Percentiles rank a stretch among this genome's conserved stretches.
Evolutionary conservation across 1,140 invertebrate genomes (phyloP).

Genomic region (Cepaea nemoralis): DNA sequence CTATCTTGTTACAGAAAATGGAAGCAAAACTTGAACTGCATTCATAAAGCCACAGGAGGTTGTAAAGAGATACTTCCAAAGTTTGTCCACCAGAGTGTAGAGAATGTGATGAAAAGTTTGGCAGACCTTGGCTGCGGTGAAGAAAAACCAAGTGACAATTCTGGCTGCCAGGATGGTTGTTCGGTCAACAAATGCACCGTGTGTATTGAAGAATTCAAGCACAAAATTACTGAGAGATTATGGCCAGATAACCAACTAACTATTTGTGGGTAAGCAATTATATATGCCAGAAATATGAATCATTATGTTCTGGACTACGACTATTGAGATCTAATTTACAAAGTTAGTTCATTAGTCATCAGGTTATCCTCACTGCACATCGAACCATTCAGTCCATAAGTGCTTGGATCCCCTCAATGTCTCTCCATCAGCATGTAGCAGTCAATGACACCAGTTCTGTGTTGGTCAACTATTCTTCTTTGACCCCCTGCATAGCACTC

Average conservation of each 20-base stretch:
- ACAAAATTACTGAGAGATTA: not conserved
- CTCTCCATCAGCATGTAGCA: no score
- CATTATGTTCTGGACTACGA: no score
- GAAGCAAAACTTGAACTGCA: not conserved
- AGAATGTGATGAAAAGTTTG: not conserved
- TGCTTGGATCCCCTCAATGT: no score
- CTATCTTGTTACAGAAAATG: not conserved
- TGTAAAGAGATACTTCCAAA: not conserved
- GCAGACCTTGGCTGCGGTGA: not conserved
- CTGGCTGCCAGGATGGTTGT: constrained; percentile 26
- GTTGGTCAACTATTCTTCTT: no score
- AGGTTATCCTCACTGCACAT: no score
- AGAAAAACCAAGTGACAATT: not conserved
- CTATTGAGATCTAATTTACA: no score
- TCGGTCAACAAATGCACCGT: not conserved
- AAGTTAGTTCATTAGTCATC: no score
- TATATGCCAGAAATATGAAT: no score
- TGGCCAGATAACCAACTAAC: not conserved
- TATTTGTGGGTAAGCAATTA: not conserved
- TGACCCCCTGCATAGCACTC: no score
- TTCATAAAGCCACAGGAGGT: not conserved
- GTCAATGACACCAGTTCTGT: no score
- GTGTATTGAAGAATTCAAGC: constrained; percentile 11
- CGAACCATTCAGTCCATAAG: no score
- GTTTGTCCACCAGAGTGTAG: not conserved